Evolutionary conservation across 2,113 vertebrate genomes (phyloP), one percentile per base, ranked within the genome.

Genomic region (Mystacornis crossleyi): DNA sequence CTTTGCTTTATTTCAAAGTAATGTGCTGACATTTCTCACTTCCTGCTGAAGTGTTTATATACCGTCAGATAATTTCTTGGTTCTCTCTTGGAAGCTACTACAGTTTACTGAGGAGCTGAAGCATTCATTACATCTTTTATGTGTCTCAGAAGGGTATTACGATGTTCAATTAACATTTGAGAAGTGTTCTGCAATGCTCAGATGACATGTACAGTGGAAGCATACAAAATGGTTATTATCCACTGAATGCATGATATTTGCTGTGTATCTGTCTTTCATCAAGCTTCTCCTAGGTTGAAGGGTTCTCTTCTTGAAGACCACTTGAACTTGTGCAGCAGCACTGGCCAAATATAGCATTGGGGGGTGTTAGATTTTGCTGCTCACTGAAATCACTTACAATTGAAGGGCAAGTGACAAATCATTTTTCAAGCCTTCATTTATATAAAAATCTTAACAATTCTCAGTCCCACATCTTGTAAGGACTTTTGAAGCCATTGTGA

Each of bases 161-260:
- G 0, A 88, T 77, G 71, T 81, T 96, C 93, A 95, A 58, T 95
- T 96, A 96, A 93, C 92, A 89, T 93, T 95, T 88, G 64, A 94
- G 72, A 95, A 94, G 71, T 94, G 75, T 83, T 96, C 86, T 90
- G 58, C 50, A 90, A 71, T 92, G 65, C 75, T 90, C 85, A 90
- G 61, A 64, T 81, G 79, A 71, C 72, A 93, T 14, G 43, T 67
- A 60, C 82, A 42, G 88, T 93, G 69, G n/a, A 92, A 93, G 50
- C 55, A 73, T 67, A 92, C 55, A 78, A 88, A 86, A 81, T 75
- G 14, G 21, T 78, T 95, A 67, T 92, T 92, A 69, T 40, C 77
- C 38, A 69, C 33, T 42, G 51, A 90, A 89, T 86, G 36, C 57
- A 69, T 70, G 74, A 14, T 81, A 81, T 94, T 94, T 94, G 47